Evolutionary conservation across 2,888 invertebrate genomes (phyloP).

Genomic region (Microplitis manilae): DNA sequence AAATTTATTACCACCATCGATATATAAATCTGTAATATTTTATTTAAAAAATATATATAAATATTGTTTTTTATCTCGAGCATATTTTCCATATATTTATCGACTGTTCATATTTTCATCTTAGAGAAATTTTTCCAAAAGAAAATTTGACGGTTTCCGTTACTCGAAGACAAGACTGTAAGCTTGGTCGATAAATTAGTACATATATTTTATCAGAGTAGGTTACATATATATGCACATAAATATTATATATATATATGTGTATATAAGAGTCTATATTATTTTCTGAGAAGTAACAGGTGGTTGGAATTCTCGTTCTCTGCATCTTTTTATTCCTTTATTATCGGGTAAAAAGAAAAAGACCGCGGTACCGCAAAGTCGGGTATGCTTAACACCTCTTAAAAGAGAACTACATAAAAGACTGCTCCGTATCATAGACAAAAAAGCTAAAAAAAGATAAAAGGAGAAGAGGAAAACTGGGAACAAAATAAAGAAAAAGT

Average conservation of each 20-base stretch:
- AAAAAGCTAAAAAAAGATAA: neutral
- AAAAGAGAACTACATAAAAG: slow-evolving; percentile 56
- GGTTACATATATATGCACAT: slow-evolving; percentile 23
- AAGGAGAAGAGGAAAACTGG: slow-evolving; percentile 17
- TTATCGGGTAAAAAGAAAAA: slow-evolving; percentile 66
- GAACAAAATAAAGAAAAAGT: slow-evolving; percentile 20
- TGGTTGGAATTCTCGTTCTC: slow-evolving; percentile 68
- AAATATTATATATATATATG: no score
- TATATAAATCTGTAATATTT: neutral
- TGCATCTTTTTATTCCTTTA: slow-evolving; percentile 66
- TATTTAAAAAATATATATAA: no score
- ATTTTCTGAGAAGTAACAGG: slow-evolving; percentile 65
- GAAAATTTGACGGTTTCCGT: slow-evolving; percentile 46
- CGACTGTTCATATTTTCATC: neutral
- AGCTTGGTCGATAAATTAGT: slow-evolving; percentile 68
- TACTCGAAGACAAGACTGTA: no score
- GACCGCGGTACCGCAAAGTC: slow-evolving; percentile 62
- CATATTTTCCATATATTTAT: no score
- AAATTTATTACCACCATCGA: slow-evolving; percentile 5
- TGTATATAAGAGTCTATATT: neutral
- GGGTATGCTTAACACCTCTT: slow-evolving; percentile 68
- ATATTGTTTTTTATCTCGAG: no score
- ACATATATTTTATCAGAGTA: slow-evolving; percentile 55
- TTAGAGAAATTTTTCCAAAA: neutral
- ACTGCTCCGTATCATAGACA: slow-evolving; percentile 17